phyloP scores from a whole-genome alignment of 2,888 invertebrate species.

The Xanthorhoe spadicearia region DNA sequence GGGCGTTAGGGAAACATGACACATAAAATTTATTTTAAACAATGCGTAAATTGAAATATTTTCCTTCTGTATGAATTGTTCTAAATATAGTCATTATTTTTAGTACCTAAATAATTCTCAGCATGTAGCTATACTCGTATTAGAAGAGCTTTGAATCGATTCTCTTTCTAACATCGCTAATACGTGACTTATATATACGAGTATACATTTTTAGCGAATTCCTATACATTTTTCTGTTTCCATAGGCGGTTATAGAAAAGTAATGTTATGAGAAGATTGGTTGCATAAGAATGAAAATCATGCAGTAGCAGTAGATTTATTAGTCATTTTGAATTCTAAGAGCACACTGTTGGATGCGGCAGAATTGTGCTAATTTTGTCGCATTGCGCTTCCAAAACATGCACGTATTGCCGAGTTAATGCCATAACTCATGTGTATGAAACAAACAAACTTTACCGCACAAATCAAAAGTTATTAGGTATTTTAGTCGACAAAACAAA shows the following conservation, averaged over 20 bases:
- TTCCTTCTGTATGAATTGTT: not conserved
- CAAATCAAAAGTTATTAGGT: conserved; percentile 16
- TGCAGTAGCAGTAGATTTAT: too few relatives aligned
- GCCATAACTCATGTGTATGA: conserved; percentile 1
- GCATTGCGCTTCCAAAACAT: conserved; percentile 22
- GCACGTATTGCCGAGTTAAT: conserved; percentile 3
- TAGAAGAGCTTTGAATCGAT: too few relatives aligned
- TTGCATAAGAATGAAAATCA: too few relatives aligned
- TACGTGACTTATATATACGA: too few relatives aligned
- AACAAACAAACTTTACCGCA: not conserved
- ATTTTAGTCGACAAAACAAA: conserved; percentile 12
- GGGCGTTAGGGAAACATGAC: not conserved
- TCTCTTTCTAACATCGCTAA: too few relatives aligned
- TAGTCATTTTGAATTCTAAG: too few relatives aligned
- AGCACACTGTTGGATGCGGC: conserved; percentile 10
- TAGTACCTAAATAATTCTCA: too few relatives aligned
- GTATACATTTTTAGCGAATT: too few relatives aligned
- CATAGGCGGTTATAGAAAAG: too few relatives aligned
- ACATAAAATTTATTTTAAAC: not conserved
- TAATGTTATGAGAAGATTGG: too few relatives aligned
- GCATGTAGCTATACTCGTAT: too few relatives aligned
- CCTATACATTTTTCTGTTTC: too few relatives aligned
- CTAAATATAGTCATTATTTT: not conserved
- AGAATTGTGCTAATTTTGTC: conserved; percentile 22
- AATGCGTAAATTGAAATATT: not conserved